Evolutionary conservation across 2,888 invertebrate species (phyloP).

Genomic region (Didymodactylos carnosus): DNA sequence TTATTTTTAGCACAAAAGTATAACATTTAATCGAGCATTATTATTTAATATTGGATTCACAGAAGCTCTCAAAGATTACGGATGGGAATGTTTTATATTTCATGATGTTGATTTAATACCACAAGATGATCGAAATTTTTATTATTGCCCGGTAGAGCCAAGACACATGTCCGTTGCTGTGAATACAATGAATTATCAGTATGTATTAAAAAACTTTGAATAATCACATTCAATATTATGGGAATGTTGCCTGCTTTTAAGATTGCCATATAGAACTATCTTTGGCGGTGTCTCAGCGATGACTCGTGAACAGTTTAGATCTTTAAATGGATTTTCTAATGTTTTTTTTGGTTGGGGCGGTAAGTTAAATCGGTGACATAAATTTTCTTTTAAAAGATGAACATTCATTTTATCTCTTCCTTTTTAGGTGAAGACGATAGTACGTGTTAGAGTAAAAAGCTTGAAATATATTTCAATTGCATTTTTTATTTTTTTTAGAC

Average conservation of each 20-base stretch:
- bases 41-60: slow-evolving; percentile 11
- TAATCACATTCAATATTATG: too few relatives aligned
- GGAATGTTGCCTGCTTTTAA: too few relatives aligned
- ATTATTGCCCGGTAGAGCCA: slow-evolving; percentile 71
- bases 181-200: slow-evolving; percentile 42
- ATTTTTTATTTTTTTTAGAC: neutral
- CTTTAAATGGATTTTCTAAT: slow-evolving; percentile 12
- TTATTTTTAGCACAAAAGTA: neutral
- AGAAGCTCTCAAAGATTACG: neutral
- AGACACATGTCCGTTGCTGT: slow-evolving; percentile 80
- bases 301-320: slow-evolving; percentile 3
- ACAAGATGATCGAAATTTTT: slow-evolving; percentile 63
- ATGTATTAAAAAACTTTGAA: too few relatives aligned
- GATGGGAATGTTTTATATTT: slow-evolving; percentile 14
- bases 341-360: slow-evolving; percentile 12
- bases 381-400: too few relatives aligned
- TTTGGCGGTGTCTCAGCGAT: slow-evolving; percentile 12
- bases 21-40: slow-evolving; percentile 11
- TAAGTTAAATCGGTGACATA: too few relatives aligned
- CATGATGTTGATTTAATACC: slow-evolving; percentile 15
- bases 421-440: slow-evolving; percentile 12
- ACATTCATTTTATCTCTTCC: too few relatives aligned
- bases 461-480: neutral
- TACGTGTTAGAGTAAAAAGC: too few relatives aligned
- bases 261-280: slow-evolving; percentile 3